phyloP scores from a whole-genome alignment of 2,797 vertebrate genomes.

The Arnoldichthys spilopterus region DNA sequence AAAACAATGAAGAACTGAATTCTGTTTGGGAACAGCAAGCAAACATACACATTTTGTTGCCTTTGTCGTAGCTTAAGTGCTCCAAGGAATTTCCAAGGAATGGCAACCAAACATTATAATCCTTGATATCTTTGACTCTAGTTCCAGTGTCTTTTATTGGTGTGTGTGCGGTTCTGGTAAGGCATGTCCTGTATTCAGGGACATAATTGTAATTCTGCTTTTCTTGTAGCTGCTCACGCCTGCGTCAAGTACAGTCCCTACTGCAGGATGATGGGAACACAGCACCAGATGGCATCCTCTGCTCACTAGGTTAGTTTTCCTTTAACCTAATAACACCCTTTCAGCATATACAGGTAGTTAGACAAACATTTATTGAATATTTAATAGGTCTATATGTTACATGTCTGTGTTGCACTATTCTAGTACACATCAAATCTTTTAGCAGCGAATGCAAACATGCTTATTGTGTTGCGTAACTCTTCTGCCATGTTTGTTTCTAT shows the following conservation, averaged over 20 bases:
- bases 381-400: background rate
- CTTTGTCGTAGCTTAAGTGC: too few species aligned
- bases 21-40: background rate
- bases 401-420: background rate
- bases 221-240: slow-evolving; percentile 85
- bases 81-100: too few species aligned
- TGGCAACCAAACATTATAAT: too few species aligned
- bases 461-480: background rate
- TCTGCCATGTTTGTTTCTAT: background rate
- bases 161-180: background rate
- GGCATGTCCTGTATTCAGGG: background rate
- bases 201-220: background rate
- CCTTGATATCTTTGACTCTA: background rate
- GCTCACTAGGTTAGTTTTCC: slow-evolving; percentile 87
- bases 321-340: slow-evolving; percentile 7
- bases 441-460: background rate
- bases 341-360: background rate
- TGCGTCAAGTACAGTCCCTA: slow-evolving; percentile 89
- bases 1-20: background rate
- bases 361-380: background rate
- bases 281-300: slow-evolving; percentile 90
- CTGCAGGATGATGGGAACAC: slow-evolving; percentile 80
- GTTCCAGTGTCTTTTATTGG: background rate
- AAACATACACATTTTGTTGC: too few species aligned
- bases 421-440: background rate